phyloP scores from a whole-genome alignment of 2,888 invertebrate genomes.

The Patella pellucida region DNA sequence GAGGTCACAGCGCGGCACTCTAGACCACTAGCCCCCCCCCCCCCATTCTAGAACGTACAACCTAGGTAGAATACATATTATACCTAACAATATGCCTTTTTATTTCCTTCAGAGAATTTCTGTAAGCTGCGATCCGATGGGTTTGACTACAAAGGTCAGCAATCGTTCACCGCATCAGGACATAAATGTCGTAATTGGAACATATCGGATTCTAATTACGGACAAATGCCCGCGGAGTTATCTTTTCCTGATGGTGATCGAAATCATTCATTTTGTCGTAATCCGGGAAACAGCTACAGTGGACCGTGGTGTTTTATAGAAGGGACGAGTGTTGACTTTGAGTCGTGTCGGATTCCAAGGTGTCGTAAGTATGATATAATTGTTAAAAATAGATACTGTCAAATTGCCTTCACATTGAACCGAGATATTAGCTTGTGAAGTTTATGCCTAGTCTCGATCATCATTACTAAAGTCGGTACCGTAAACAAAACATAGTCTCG shows the following conservation, averaged over 20 bases:
- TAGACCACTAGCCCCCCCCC: too few relatives aligned
- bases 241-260: not conserved
- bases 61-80: too few relatives aligned
- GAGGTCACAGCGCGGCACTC: too few relatives aligned
- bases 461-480: too few relatives aligned
- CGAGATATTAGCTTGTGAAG: too few relatives aligned
- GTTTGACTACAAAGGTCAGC: not conserved
- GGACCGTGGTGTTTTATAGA: not conserved
- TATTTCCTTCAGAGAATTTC: not conserved
- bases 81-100: not conserved
- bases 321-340: not conserved
- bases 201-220: not conserved
- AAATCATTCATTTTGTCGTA: not conserved
- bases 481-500: too few relatives aligned
- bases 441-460: too few relatives aligned
- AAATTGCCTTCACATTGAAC: too few relatives aligned
- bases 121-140: not conserved
- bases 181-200: not conserved
- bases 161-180: not conserved
- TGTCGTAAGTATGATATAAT: constrained; percentile 6
- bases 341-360: not conserved
- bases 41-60: too few relatives aligned
- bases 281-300: not conserved
- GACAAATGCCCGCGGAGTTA: not conserved
- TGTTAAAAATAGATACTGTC: too few relatives aligned